A percentile compares a stretch with the other conserved stretches of the same genome.
These are phyloP conservation scores for Hippoglossus hippoglossus DNA, from an alignment of 2,797 vertebrate species.

Conservation along the genomic window DNA sequence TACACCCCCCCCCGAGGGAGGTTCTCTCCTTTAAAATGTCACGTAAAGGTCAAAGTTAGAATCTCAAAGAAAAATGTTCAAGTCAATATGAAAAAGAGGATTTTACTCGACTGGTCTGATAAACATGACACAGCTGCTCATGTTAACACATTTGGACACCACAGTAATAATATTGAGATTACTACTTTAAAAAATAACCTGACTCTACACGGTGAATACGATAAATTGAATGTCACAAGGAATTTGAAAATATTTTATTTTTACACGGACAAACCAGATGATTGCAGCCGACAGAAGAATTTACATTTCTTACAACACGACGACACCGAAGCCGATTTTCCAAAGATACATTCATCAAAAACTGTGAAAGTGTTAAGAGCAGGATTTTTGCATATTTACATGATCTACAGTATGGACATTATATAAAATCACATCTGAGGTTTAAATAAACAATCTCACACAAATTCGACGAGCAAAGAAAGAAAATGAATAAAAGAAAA, in stretches of 20 bases:
- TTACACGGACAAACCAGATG: slow-evolving; percentile 43
- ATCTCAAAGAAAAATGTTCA: slow-evolving; percentile 24
- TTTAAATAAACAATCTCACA: slow-evolving; percentile 2
- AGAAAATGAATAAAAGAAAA: not conserved
- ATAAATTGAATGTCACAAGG: slow-evolving; percentile 2
- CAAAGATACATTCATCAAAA: not conserved
- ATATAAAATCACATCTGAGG: slow-evolving; percentile 5
- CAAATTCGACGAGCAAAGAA: slow-evolving; percentile 1
- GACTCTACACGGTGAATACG: not conserved
- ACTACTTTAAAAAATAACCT: too few species aligned
- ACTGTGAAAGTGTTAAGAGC: slow-evolving; percentile 10
- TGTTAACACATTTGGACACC: too few species aligned
- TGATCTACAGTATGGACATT: slow-evolving; percentile 2
- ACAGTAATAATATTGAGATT: too few species aligned
- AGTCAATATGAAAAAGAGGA: not conserved
- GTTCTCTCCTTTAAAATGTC: slow-evolving; percentile 64
- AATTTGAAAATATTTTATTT: slow-evolving; percentile 25
- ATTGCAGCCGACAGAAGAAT: slow-evolving; percentile 24
- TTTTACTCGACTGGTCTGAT: slow-evolving; percentile 13
- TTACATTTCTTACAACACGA: slow-evolving; percentile 27
- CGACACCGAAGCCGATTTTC: slow-evolving; percentile 7
- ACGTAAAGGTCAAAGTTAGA: slow-evolving; percentile 59
- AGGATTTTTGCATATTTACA: slow-evolving; percentile 52
- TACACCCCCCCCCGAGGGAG: slow-evolving; percentile 50
- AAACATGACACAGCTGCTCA: slow-evolving; percentile 6